Evolutionary conservation across 2,797 vertebrate genomes (phyloP).

Genomic region (Chelmon rostratus): DNA sequence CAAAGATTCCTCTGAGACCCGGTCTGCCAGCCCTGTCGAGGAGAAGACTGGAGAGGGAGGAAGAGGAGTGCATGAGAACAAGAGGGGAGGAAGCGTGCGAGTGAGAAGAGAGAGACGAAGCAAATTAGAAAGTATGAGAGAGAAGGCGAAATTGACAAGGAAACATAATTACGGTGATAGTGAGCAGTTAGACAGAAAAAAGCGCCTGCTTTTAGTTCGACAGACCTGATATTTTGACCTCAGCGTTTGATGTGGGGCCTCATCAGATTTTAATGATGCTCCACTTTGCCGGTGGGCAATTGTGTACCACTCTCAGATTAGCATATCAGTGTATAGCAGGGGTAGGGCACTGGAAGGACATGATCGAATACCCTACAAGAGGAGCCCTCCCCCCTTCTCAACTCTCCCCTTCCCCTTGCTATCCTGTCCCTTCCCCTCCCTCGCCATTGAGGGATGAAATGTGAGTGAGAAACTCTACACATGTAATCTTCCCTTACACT

Average conservation of each 20-base stretch:
- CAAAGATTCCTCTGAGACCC: conserved; percentile 66
- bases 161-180: conserved; percentile 20
- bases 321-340: conserved; percentile 44
- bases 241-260: conserved; percentile 48
- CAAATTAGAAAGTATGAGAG: conserved; percentile 25
- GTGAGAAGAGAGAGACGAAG: conserved; percentile 15
- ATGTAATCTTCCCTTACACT: conserved; percentile 52
- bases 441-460: conserved; percentile 40
- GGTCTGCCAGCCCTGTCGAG: conserved; percentile 62
- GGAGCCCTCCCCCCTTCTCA: background rate
- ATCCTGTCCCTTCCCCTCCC: conserved; percentile 12
- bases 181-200: conserved; percentile 7
- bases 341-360: conserved; percentile 58
- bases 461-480: conserved; percentile 41
- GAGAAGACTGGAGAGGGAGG: conserved; percentile 55
- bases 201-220: background rate
- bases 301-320: conserved; percentile 51
- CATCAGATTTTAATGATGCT: conserved; percentile 67
- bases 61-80: conserved; percentile 54
- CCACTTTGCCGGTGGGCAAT: conserved; percentile 46
- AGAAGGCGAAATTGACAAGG: conserved; percentile 16
- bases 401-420: background rate
- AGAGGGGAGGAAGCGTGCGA: conserved; percentile 24
- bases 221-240: conserved; percentile 41
- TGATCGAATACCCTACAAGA: conserved; percentile 34